phyloP scores from a whole-genome alignment of 2,113 vertebrate genomes.

The Zosterops borbonicus region DNA sequence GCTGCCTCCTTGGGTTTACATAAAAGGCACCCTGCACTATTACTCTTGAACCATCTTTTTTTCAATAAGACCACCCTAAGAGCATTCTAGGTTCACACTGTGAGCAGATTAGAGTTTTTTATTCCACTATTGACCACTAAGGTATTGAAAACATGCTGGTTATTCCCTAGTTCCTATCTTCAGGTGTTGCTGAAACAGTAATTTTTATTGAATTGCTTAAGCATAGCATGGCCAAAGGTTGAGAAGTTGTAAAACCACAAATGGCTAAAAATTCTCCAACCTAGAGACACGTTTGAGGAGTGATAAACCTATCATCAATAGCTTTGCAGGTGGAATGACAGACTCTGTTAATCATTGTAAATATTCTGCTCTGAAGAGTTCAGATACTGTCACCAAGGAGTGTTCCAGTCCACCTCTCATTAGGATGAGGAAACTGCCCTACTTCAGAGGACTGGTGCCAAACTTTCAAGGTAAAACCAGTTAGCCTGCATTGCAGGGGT shows the following conservation, averaged over 20 bases:
- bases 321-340: not conserved
- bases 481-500: not conserved
- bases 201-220: slow-evolving; percentile 43
- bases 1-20: not conserved
- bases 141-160: not conserved
- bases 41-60: not conserved
- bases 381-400: slow-evolving; percentile 32
- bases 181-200: slow-evolving; percentile 4
- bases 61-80: not conserved
- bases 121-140: not conserved
- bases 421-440: slow-evolving; percentile 14
- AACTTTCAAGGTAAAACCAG: not conserved
- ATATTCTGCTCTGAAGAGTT: not conserved
- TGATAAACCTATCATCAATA: slow-evolving; percentile 23
- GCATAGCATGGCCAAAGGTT: slow-evolving; percentile 33
- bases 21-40: not conserved
- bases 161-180: not conserved
- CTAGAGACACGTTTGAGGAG: slow-evolving; percentile 11
- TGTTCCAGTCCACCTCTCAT: not conserved
- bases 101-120: not conserved
- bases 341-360: slow-evolving; percentile 59
- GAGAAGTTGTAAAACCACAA: slow-evolving; percentile 11
- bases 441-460: not conserved
- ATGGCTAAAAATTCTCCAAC: slow-evolving; percentile 46
- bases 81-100: not conserved